Evolutionary conservation across 2,797 vertebrate species (phyloP).

Genomic region (Serranus cabrilla): DNA sequence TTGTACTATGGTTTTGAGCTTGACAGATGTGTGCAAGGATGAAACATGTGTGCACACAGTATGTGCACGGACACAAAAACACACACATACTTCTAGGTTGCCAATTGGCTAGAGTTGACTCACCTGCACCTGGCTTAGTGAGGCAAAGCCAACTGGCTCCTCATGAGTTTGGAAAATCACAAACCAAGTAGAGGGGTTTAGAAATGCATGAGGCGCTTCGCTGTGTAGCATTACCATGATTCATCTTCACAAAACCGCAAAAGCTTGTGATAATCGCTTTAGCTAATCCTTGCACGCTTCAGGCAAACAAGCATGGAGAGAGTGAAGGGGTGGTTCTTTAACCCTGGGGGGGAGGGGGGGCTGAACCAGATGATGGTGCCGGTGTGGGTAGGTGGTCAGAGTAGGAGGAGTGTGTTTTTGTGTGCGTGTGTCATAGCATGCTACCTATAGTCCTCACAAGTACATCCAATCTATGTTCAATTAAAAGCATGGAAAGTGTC

Average conservation of each 20-base stretch:
- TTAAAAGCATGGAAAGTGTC: constrained; percentile 27
- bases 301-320: constrained; percentile 78
- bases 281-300: constrained; percentile 83
- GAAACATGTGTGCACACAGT: constrained; percentile 24
- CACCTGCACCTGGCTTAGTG: constrained; percentile 76
- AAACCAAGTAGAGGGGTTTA: constrained; percentile 77
- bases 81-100: constrained; percentile 44
- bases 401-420: constrained; percentile 22
- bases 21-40: not conserved
- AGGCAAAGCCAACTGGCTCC: constrained; percentile 77
- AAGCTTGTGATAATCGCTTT: constrained; percentile 88
- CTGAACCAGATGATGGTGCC: constrained; percentile 51
- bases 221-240: constrained; percentile 82
- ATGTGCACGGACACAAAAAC: constrained; percentile 12
- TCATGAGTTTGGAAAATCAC: constrained; percentile 68
- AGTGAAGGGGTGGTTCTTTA: constrained; percentile 76
- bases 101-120: constrained; percentile 75
- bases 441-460: constrained; percentile 22
- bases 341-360: constrained; percentile 47
- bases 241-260: constrained; percentile 85
- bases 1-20: not conserved
- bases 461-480: constrained; percentile 44
- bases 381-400: constrained; percentile 57
- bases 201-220: constrained; percentile 74
- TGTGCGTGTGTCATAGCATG: constrained; percentile 21